A percentile compares a stretch with the other conserved stretches of the same genome.
Evolutionary conservation across 1,140 invertebrate species (phyloP).

Genomic region (Cyclina sinensis): DNA sequence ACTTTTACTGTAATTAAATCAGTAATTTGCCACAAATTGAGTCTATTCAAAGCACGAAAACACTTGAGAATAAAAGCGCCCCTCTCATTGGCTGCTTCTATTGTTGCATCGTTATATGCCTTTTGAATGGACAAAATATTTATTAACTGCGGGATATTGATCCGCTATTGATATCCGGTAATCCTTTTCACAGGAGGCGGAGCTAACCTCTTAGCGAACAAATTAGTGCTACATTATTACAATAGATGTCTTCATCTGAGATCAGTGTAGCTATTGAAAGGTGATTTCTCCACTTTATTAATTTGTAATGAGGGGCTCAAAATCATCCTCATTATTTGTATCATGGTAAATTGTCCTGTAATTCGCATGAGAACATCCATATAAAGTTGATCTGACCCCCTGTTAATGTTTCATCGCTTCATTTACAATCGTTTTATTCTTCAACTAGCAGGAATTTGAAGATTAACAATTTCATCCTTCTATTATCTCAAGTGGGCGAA

Average conservation of each 20-base stretch:
- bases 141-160: constrained; percentile 64
- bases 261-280: constrained; percentile 41
- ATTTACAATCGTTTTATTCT: constrained; percentile 39
- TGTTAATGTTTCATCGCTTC: constrained; percentile 52
- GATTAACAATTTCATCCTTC: constrained; percentile 31
- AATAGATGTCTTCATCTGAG: constrained; percentile 22
- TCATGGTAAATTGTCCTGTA: constrained; percentile 66
- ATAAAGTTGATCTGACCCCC: constrained; percentile 64
- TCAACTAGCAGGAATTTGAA: constrained; percentile 18
- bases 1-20: constrained; percentile 65
- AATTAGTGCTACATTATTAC: constrained; percentile 52
- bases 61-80: constrained; percentile 53
- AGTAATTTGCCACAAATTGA: constrained; percentile 61
- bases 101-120: constrained; percentile 57
- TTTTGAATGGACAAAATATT: constrained; percentile 62
- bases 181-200: constrained; percentile 61
- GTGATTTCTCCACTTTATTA: constrained; percentile 66
- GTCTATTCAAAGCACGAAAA: constrained; percentile 48
- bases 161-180: constrained; percentile 62
- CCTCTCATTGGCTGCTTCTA: constrained; percentile 62
- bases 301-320: constrained; percentile 57
- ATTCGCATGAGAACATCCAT: constrained; percentile 37
- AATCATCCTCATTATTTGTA: constrained; percentile 65
- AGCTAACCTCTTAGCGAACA: constrained; percentile 41
- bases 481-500: constrained; percentile 42